Conservation (phyloP, 2,888 invertebrate genomes). For the Loripinus fragilis region DNA sequence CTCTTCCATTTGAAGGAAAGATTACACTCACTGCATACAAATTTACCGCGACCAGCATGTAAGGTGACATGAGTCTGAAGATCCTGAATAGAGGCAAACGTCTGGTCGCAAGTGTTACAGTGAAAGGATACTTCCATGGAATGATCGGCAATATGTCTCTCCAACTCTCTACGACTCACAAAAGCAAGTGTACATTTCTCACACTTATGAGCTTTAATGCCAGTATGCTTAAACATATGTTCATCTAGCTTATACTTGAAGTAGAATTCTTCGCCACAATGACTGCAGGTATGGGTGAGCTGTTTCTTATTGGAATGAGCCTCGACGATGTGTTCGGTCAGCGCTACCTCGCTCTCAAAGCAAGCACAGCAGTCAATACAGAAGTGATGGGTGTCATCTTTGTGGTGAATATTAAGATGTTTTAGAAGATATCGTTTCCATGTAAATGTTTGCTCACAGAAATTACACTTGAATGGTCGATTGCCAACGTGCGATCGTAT, state of each 20-base stretch:
- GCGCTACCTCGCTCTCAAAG: conserved; percentile 28
- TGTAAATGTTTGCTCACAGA: conserved; percentile 58
- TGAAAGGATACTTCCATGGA: conserved; percentile 53
- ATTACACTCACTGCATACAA: conserved; percentile 42
- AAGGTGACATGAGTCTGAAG: conserved; percentile 53
- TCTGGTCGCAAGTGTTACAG: conserved; percentile 57
- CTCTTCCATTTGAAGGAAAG: conserved; percentile 54
- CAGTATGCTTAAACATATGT: conserved; percentile 56
- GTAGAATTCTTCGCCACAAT: conserved; percentile 52
- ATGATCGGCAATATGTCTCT: conserved; percentile 52
- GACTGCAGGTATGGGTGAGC: conserved; percentile 50
- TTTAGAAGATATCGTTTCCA: conserved; percentile 58
- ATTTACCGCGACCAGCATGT: conserved; percentile 51
- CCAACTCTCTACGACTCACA: conserved; percentile 52
- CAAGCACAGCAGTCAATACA: conserved; percentile 45
- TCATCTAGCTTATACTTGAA: conserved; percentile 59
- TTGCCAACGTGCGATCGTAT: conserved; percentile 57
- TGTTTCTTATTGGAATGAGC: conserved; percentile 42
- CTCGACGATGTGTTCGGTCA: conserved; percentile 38
- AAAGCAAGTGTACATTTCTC: conserved; percentile 49
- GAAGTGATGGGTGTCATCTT: conserved; percentile 42
- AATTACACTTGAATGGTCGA: conserved; percentile 53
- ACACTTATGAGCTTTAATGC: conserved; percentile 53
- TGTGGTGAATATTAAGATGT: conserved; percentile 51
- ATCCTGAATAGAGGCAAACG: conserved; percentile 50